phyloP scores from a whole-genome alignment of 2,797 vertebrate genomes.

The Hippocampus kuda region DNA sequence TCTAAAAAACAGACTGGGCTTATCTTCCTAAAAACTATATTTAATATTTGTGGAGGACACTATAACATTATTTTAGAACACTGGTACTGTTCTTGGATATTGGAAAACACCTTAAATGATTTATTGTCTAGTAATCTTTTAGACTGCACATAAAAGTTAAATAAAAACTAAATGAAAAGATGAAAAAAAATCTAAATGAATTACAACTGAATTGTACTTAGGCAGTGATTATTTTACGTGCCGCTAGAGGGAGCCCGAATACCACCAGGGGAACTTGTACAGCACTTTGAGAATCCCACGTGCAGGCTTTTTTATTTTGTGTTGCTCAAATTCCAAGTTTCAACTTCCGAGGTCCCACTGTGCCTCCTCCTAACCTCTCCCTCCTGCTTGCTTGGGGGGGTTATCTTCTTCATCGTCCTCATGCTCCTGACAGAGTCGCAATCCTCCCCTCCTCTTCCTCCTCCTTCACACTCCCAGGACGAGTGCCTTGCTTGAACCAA shows the following conservation, averaged over 20 bases:
- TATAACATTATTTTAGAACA: no score
- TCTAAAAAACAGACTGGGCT: no score
- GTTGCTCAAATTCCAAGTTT: neutral
- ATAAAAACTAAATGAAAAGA: no score
- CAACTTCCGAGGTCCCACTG: neutral
- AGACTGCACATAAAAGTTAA: no score
- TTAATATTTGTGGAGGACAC: no score
- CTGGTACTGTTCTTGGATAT: no score
- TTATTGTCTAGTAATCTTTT: no score
- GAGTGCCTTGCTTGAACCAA: slow-evolving; percentile 99
- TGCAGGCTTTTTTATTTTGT: neutral
- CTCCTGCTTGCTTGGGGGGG: neutral
- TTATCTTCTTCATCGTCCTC: no score
- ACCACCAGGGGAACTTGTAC: neutral
- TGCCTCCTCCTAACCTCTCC: neutral
- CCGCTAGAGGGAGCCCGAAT: neutral
- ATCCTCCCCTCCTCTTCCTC: slow-evolving; percentile 51
- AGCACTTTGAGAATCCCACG: neutral
- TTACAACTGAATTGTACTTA: neutral
- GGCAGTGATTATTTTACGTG: neutral
- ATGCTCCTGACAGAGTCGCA: slow-evolving; percentile 72
- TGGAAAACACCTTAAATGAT: no score
- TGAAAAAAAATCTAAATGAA: no score
- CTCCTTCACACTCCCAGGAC: slow-evolving; percentile 78
- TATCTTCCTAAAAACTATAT: no score